Evolutionary conservation across 2,797 vertebrate species (phyloP), one percentile per base, ranked within the genome.

Genomic region (Leptoclinus maculatus): DNA sequence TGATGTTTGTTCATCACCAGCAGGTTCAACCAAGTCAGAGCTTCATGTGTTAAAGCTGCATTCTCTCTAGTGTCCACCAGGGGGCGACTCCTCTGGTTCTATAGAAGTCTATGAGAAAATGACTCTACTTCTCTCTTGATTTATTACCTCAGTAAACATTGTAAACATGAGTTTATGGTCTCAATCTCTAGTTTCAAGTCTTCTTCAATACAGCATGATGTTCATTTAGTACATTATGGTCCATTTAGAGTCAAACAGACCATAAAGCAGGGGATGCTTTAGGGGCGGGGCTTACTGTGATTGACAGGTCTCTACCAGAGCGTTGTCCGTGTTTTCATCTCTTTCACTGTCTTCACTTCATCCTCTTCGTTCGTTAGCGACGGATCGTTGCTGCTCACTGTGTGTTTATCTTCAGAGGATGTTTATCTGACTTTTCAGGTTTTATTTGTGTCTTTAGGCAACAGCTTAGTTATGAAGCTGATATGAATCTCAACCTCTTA

Each of bases 351-450:
- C n/a, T n/a, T n/a, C 38, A 39, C 32, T 54, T n/a, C 41, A 34
- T 19, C 29, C 25, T 71, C 23, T 19, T 36, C 5, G 7, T 29
- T 57, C 19, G 43, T 17, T 41, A 14, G 13, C 54, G 29, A n/a
- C 41, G 43, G 57, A 4, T 19, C 6, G 1, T 68, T 56, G 45
- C 51, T 8, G 13, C 27, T n/a, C 41, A 34, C 29, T 13, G 58
- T 16, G 6, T 45, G 38, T 65, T 53, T 58, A 32, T 59, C 38
- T 21, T 29, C 34, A 56, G 45, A 67, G 65, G 74, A 71, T 79
- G 59, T 69, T 78, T 73, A 56, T 82, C 10, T 41, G 3, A 71
- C 27, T 16, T 36, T 25, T 21, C 5, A 17, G 32, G 16, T 12
- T 72, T 56, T 16, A 8, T 47, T 49, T 47, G 54, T 41, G 51